phyloP scores from a whole-genome alignment of 1,140 invertebrate species.

The Carposina sasakii region DNA sequence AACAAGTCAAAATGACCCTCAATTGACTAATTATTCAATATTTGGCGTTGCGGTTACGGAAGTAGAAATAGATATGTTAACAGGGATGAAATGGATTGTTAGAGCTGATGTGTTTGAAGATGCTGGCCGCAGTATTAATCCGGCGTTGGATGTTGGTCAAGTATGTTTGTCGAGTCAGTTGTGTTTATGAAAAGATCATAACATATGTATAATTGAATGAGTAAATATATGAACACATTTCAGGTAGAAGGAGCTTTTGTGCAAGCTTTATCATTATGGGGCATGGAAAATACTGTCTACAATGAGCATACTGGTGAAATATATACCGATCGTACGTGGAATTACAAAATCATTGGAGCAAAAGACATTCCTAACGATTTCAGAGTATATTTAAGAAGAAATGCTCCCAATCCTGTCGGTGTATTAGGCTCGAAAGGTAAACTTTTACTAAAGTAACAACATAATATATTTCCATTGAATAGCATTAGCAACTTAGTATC shows the following conservation, averaged over 20 bases:
- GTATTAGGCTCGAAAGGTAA: slow-evolving; percentile 84
- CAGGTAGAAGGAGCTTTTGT: slow-evolving; percentile 84
- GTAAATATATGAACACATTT: neutral
- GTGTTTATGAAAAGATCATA: neutral
- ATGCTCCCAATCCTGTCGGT: slow-evolving; percentile 80
- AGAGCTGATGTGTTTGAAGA: slow-evolving; percentile 79
- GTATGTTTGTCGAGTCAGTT: slow-evolving; percentile 25
- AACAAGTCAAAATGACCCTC: slow-evolving; percentile 22
- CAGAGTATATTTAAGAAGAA: slow-evolving; percentile 79
- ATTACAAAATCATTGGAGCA: slow-evolving; percentile 83
- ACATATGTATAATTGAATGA: neutral
- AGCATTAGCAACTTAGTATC: neutral
- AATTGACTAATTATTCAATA: slow-evolving; percentile 20
- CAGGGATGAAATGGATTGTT: slow-evolving; percentile 29
- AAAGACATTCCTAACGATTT: slow-evolving; percentile 89
- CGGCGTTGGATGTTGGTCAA: slow-evolving; percentile 86
- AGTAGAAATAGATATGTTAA: slow-evolving; percentile 31
- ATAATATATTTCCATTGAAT: neutral
- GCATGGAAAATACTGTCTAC: slow-evolving; percentile 78
- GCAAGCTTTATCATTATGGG: slow-evolving; percentile 86
- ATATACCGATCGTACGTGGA: slow-evolving; percentile 84
- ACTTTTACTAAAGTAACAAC: neutral
- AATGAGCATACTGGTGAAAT: slow-evolving; percentile 77
- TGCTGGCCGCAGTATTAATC: slow-evolving; percentile 80
- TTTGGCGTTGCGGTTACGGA: slow-evolving; percentile 24